These are phyloP conservation scores for Lepidurus arcticus DNA, from an alignment of 1,140 invertebrate genomes.

Conservation along the genomic window DNA sequence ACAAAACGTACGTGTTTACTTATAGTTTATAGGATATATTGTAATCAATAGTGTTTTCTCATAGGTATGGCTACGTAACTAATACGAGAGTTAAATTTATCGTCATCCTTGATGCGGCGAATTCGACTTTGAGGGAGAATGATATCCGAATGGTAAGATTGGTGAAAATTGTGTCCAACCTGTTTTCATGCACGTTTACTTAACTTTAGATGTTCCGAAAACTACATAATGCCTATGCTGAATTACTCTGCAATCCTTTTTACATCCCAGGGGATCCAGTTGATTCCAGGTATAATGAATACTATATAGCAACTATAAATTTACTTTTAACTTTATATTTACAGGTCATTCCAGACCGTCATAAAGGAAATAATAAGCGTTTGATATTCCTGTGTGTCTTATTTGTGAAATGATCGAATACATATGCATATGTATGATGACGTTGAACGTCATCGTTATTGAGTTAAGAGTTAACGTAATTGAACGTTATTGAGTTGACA, in stretches of 20 bases:
- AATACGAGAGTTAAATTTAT: conserved; percentile 95
- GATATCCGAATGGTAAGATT: conserved; percentile 79
- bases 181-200: conserved; percentile 34
- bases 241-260: conserved; percentile 91
- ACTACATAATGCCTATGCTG: conserved; percentile 82
- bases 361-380: not conserved
- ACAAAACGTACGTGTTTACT: conserved; percentile 78
- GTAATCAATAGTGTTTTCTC: conserved; percentile 33
- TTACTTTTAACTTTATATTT: not conserved
- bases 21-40: conserved; percentile 14
- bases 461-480: too few species aligned
- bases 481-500: too few species aligned
- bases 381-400: not conserved
- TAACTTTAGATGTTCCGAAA: conserved; percentile 73
- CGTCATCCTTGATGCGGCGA: conserved; percentile 85
- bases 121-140: conserved; percentile 80
- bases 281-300: conserved; percentile 60
- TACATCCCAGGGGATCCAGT: conserved; percentile 81
- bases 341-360: not conserved
- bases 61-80: conserved; percentile 94
- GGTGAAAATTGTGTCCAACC: not conserved
- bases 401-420: not conserved
- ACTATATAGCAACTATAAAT: not conserved
- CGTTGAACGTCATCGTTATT: too few species aligned
- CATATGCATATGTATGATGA: too few species aligned